Base-by-base conservation (phyloP, 1,140 invertebrate genomes). In the Homalodisca vitripennis region DNA sequence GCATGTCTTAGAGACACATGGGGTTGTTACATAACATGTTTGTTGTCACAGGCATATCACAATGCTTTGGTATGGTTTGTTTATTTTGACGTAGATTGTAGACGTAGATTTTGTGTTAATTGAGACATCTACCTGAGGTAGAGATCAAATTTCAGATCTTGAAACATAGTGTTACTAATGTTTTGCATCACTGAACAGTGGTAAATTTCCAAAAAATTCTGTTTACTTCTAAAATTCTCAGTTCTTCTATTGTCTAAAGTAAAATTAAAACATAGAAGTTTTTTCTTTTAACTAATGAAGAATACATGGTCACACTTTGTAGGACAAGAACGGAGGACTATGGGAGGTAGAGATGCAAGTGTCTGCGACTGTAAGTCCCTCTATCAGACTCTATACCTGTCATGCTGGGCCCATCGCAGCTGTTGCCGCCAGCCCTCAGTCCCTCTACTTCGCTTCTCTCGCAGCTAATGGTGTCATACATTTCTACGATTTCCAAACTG, bases 311-410 rank as follows among this genome's bases (percentile, higher is more conserved):
- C 64, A n/a, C n/a, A n/a, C 68, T 48, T 73, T 72, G 57, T 62
- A 92, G 89, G 92, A 94, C 82, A 89, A 87, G 20, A 90, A 89
- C 72, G 92, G 92, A 48, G 92, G 90, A 2, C 83, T 95, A 26
- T 95, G 92, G 92, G 81, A 85, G 53, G 83, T 92, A 27, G 91
- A 94, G 74, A 78, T 94, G 1, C 87, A 87, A 31, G 88, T 87
- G 24, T 85, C 84, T 46, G 80, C 83, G 46, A 80, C 82, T 14
- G 83, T 81, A 27, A 73, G 79, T 53, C 67, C 78, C 12, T 84
- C 89, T 0, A 76, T 84, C 53, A 86, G 89, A 75, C 77, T 94
- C 14, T 85, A 89, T 51, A 86, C 84, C 0, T 91, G 86, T 73
- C 92, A 94, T 71, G 87, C 91, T 1, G 92, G 92, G 6, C 75